Evolutionary conservation across 2,797 vertebrate species (phyloP), one percentile per base, ranked within the genome.

Genomic region (Galaxias olidus): DNA sequence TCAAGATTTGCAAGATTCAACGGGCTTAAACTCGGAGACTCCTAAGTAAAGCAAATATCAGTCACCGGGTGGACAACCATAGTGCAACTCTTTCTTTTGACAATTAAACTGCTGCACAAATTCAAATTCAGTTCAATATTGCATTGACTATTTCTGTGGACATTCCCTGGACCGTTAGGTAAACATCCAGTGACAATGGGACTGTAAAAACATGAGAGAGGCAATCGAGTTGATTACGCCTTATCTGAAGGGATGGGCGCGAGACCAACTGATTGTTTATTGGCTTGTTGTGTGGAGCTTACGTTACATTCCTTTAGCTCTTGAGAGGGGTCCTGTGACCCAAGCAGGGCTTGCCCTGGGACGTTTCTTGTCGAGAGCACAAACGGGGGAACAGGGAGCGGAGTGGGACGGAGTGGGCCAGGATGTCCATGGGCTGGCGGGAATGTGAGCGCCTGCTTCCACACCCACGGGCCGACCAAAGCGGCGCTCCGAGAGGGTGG

Each of bases 381-480:
- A 40, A 15, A 13, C 11, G 14, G n/a, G 30, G 19, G 40, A 17
- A 43, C 30, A 30, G 59, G 57, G 65, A 72, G 84, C 77, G 68
- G 50, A 41, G 58, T 48, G 45, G 50, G 19, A 40, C 10, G 47
- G 69, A 71, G 77, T 15, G 50, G 81, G 30, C 30, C 6, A 6
- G 30, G 84, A 71, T 69, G 76, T 81, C 75, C 65, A 59, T 60
- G 78, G 71, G 67, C 66, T 9, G 55, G 76, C 54, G 72, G 84
- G 87, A 87, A 87, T 87, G 84, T 73, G 86, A 86, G 66, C 72
- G 78, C 87, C 85, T 87, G 87, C 75, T 71, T 88, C 88, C 85
- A 84, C 88, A 84, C 86, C 88, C 90, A 89, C 86, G 73, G 80
- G 78, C 84, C 69, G 75, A 91, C 89, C 91, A 72, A 89, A 88